These are phyloP conservation scores for Luperina testacea DNA, from an alignment of 2,888 invertebrate genomes.

Conservation along the genomic window DNA sequence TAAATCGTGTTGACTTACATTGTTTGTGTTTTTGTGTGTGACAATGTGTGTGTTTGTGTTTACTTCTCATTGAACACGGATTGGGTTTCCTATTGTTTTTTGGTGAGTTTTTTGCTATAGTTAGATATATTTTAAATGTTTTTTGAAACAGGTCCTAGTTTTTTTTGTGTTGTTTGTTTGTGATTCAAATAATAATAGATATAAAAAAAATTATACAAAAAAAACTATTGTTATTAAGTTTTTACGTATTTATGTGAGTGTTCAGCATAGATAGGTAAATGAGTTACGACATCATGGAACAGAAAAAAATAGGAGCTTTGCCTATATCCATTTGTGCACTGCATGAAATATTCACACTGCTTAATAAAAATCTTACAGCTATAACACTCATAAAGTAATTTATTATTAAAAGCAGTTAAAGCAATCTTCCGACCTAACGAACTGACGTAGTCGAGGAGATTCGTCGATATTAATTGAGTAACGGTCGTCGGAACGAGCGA, in stretches of 20 bases:
- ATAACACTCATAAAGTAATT: constrained; percentile 1
- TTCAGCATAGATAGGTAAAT: not conserved
- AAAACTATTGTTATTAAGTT: not conserved
- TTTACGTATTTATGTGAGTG: not conserved
- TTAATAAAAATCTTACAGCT: constrained; percentile 1
- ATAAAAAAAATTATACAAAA: not conserved
- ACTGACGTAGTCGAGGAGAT: constrained; percentile 41
- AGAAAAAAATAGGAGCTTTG: not conserved
- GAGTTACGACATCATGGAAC: not conserved
- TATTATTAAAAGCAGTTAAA: constrained; percentile 34
- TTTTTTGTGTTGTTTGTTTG: not conserved
- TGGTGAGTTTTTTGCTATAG: constrained; percentile 60
- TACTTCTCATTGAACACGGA: constrained; percentile 57
- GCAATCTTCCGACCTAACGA: constrained; percentile 42
- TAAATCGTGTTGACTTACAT: constrained; percentile 53
- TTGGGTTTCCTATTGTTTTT: constrained; percentile 57
- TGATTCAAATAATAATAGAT: not conserved
- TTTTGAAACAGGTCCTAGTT: too few relatives aligned
- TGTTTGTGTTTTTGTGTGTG: constrained; percentile 66
- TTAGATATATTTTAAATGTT: not conserved
- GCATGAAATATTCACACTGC: not conserved
- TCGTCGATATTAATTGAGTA: constrained; percentile 56
- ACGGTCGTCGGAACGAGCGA: constrained; percentile 43
- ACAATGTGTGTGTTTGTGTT: constrained; percentile 65
- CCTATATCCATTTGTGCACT: not conserved